Percentiles rank a stretch among this genome's conserved stretches.
Conservation (phyloP, 2,797 vertebrate genomes). For the Sebastiscus tertius region DNA sequence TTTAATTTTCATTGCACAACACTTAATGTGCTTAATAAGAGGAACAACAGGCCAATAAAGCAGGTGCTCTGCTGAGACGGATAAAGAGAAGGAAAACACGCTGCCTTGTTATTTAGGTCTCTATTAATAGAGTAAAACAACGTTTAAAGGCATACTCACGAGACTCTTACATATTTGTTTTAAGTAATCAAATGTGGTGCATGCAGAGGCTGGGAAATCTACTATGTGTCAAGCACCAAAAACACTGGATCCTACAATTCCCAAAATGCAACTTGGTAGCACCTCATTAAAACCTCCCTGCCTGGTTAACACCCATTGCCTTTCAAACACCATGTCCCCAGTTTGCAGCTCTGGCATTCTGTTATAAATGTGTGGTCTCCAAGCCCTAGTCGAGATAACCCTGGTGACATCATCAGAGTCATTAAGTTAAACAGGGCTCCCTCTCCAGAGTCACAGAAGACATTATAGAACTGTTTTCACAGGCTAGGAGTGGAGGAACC, state of each 20-base stretch:
- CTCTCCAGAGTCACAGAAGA: too few species aligned
- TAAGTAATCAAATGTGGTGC: neutral
- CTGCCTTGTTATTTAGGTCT: neutral
- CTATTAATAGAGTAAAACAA: neutral
- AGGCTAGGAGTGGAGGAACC: too few species aligned
- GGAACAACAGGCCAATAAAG: constrained; percentile 18
- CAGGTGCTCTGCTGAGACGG: neutral
- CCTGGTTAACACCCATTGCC: too few species aligned
- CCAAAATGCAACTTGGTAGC: neutral
- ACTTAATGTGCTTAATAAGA: constrained; percentile 17
- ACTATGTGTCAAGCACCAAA: neutral
- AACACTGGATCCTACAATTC: neutral
- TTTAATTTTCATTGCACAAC: constrained; percentile 12
- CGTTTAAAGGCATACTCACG: neutral
- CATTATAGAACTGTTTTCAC: too few species aligned
- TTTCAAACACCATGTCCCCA: neutral
- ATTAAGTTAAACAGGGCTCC: too few species aligned
- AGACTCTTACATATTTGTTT: neutral
- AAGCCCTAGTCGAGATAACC: neutral
- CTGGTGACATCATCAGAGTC: neutral
- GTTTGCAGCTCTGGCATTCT: neutral
- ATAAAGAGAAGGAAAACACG: neutral
- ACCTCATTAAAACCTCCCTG: too few species aligned
- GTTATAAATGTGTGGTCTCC: neutral
- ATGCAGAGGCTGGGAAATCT: neutral